Conservation (phyloP, 2,797 vertebrate species). For the Sebastes hubbsi region DNA sequence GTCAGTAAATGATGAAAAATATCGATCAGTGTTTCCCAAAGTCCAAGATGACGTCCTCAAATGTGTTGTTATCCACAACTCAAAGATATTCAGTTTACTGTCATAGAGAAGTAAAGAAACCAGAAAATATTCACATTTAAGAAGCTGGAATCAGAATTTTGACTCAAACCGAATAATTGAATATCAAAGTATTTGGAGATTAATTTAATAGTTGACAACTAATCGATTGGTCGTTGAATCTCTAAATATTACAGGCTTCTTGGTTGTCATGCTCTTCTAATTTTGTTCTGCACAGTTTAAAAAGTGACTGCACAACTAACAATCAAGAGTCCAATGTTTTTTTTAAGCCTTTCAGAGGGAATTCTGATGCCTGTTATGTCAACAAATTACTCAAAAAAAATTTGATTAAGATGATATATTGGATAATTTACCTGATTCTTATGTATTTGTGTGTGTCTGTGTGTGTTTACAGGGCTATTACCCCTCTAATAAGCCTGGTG, state of each 20-base stretch:
- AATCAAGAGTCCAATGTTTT: neutral
- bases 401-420: neutral
- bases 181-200: too few species aligned
- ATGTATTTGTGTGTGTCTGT: constrained; percentile 7
- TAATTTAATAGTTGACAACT: too few species aligned
- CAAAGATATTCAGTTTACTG: too few species aligned
- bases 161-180: too few species aligned
- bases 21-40: too few species aligned
- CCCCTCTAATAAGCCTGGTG: constrained; percentile 97
- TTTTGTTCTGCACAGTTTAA: neutral
- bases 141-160: too few species aligned
- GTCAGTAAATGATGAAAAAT: too few species aligned
- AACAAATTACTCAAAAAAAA: neutral
- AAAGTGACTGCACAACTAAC: neutral
- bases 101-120: too few species aligned
- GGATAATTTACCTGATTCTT: neutral
- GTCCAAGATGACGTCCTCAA: too few species aligned
- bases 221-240: too few species aligned
- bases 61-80: too few species aligned
- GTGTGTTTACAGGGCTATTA: constrained; percentile 90
- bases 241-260: neutral
- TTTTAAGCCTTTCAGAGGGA: neutral
- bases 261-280: neutral
- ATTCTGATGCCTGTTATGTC: neutral
- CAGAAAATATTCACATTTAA: too few species aligned